Evolutionary conservation across 2,113 vertebrate genomes (phyloP).

Genomic region (western clawed frog (Xenopus tropicalis)): UCB_Xtro_10.0 CM004444.2:5413001-5413500

Average conservation of each 20-base stretch:
- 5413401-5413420: slow-evolving; percentile 14
- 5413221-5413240: slow-evolving; percentile 28
- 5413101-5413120: too few species aligned
- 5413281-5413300: slow-evolving; percentile 33
- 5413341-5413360: slow-evolving; percentile 14
- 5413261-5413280: slow-evolving; percentile 14
- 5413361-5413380: slow-evolving; percentile 18
- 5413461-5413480: slow-evolving; percentile 9
- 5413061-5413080: too few species aligned
- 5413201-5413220: slow-evolving; percentile 24
- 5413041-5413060: too few species aligned
- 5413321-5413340: neutral
- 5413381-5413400: slow-evolving; percentile 23
- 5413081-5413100: too few species aligned
- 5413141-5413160: too few species aligned
- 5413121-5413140: too few species aligned
- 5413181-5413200: neutral
- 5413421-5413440: slow-evolving; percentile 14
- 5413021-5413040: too few species aligned
- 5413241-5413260: slow-evolving; percentile 30
- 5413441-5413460: slow-evolving; percentile 20
- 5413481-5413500: slow-evolving; percentile 24
- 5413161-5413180: too few species aligned
- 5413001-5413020: too few species aligned
- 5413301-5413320: slow-evolving; percentile 32